Evolutionary conservation across 2,888 invertebrate species (phyloP).

Genomic region (Omphaloscelis lunosa): DNA sequence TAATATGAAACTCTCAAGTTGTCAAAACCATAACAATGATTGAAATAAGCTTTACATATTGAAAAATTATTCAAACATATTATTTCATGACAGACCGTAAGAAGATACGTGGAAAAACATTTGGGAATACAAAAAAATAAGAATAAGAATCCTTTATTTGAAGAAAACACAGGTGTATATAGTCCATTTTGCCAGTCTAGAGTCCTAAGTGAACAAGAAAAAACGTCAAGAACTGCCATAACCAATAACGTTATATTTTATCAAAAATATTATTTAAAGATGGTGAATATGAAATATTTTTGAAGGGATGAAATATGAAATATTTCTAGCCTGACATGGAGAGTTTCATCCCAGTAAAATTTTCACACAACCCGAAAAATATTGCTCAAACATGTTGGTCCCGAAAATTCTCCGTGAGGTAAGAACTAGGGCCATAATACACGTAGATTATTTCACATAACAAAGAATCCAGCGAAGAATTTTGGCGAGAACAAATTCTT

Average conservation of each 20-base stretch:
- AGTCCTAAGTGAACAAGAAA: constrained; percentile 11
- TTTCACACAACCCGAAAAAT: constrained; percentile 37
- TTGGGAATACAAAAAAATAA: not conserved
- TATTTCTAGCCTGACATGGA: constrained; percentile 13
- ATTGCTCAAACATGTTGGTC: constrained; percentile 27
- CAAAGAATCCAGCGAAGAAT: constrained; percentile 54
- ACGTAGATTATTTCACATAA: constrained; percentile 62
- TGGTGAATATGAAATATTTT: not conserved
- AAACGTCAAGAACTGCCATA: constrained; percentile 15
- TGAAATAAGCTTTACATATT: constrained; percentile 7
- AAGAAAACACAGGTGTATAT: too few relatives aligned
- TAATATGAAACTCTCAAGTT: not conserved
- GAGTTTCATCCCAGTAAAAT: constrained; percentile 6
- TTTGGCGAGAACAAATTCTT: constrained; percentile 68
- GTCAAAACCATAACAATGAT: constrained; percentile 8
- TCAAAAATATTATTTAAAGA: constrained; percentile 16
- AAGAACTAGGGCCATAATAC: constrained; percentile 51
- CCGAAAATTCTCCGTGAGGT: constrained; percentile 29
- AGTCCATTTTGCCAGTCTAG: too few relatives aligned
- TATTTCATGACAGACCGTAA: not conserved
- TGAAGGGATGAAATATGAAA: constrained; percentile 16
- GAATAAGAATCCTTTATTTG: too few relatives aligned
- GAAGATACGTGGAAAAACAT: not conserved
- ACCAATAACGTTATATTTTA: constrained; percentile 25
- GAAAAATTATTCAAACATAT: constrained; percentile 11